Evolutionary conservation across 2,797 vertebrate species (phyloP), one percentile per base, ranked within the genome.

Genomic region (Holocentrus rufus): DNA sequence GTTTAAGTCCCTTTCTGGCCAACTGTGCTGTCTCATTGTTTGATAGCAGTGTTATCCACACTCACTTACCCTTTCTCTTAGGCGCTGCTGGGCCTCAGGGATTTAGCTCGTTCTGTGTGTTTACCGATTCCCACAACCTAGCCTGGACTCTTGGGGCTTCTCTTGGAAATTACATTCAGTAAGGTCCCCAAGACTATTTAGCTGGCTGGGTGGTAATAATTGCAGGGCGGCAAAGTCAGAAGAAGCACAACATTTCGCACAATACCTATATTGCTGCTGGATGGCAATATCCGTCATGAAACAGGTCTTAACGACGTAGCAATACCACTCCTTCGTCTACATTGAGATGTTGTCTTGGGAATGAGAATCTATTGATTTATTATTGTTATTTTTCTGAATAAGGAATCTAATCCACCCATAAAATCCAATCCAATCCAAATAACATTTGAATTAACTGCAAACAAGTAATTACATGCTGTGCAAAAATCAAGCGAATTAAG

Each of bases 51-150:
- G 89, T 84, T 87, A 86, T 86, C 85, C 87, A 85, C 85, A 88
- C 88, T 90, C 88, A 85, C 87, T 91, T 90, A 85, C 81, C 89
- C 86, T 87, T 89, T 89, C 80, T 89, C 77, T 85, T 52, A 86
- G 85, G 83, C 79, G 31, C 85, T 59, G 72, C 74, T 0, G 80
- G 77, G 76, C 90, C 86, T 74, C 27, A 4, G 88, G 87, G 89
- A 87, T 80, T 77, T 46, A 0, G 75, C 80, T 84, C 69, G 57
- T 74, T 86, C 70, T 76, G 72, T 90, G 82, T 89, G 88, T 92
- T 90, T 90, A 90, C 88, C 87, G 84, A 86, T 84, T 85, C 89
- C 85, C 82, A 70, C 59, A 87, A 86, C 86, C 81, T 54, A 62
- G 80, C 60, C 34, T 0, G 66, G 74, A 58, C 84, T 88, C 89